Evolutionary conservation across 1,140 invertebrate species (phyloP).

Genomic region (Zophobas morio): DNA sequence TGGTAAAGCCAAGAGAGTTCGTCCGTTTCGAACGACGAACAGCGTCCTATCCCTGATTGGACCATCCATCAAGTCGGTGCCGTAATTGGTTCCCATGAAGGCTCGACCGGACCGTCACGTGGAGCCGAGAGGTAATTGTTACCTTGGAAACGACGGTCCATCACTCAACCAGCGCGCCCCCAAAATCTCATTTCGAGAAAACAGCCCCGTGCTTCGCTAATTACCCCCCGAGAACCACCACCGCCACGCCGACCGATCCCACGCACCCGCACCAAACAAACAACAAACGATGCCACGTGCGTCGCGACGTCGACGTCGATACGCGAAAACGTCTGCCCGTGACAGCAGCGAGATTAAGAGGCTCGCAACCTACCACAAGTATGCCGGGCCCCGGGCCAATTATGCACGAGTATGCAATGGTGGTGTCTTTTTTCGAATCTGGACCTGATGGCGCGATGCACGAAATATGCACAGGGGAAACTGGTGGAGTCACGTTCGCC

Average conservation of each 20-base stretch:
- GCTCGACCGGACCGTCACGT: slow-evolving; percentile 57
- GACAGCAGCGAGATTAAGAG: slow-evolving; percentile 55
- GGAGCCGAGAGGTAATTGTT: slow-evolving; percentile 64
- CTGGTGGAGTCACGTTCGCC: too few species aligned
- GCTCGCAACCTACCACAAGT: slow-evolving; percentile 55
- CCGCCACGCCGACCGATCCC: slow-evolving; percentile 24
- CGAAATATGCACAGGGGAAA: too few species aligned
- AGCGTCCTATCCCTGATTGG: slow-evolving; percentile 61
- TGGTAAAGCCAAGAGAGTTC: slow-evolving; percentile 52
- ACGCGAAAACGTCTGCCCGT: slow-evolving; percentile 48
- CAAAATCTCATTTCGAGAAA: slow-evolving; percentile 57
- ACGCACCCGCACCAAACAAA: slow-evolving; percentile 39
- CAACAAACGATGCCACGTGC: slow-evolving; percentile 60
- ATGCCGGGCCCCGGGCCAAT: slow-evolving; percentile 44
- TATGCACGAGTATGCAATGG: slow-evolving; percentile 30
- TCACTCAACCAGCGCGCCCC: slow-evolving; percentile 56
- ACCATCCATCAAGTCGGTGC: slow-evolving; percentile 63
- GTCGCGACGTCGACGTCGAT: slow-evolving; percentile 49
- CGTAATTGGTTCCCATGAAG: slow-evolving; percentile 66
- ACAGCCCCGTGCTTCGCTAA: slow-evolving; percentile 54
- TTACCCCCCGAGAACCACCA: slow-evolving; percentile 46
- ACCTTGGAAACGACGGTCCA: slow-evolving; percentile 62
- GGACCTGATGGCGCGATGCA: neutral
- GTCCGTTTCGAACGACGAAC: slow-evolving; percentile 40
- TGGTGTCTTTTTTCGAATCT: slow-evolving; percentile 11